These are phyloP conservation scores for Ecliptopera silaceata DNA, from an alignment of 2,888 invertebrate species.

Conservation along the genomic window DNA sequence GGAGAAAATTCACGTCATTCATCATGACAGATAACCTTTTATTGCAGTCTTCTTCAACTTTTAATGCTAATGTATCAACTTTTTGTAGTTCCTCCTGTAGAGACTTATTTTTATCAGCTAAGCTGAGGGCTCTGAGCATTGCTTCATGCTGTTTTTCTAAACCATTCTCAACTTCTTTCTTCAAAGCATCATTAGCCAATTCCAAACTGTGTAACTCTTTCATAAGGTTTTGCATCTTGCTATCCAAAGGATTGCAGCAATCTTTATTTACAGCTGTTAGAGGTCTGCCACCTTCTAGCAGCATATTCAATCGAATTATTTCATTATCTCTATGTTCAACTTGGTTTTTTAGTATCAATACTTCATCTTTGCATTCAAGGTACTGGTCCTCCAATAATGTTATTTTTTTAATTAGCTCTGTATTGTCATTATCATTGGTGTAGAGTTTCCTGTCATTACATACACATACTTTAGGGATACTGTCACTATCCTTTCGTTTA, in stretches of 20 bases:
- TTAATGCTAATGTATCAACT: slow-evolving; percentile 88
- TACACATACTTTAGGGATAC: slow-evolving; percentile 51
- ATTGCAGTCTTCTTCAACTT: slow-evolving; percentile 90
- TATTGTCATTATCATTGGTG: slow-evolving; percentile 68
- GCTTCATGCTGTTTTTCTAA: slow-evolving; percentile 90
- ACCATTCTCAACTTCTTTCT: slow-evolving; percentile 78
- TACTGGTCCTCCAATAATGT: slow-evolving; percentile 71
- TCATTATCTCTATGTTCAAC: slow-evolving; percentile 85
- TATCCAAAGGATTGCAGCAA: slow-evolving; percentile 84
- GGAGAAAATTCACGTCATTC: slow-evolving; percentile 83
- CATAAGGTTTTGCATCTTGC: slow-evolving; percentile 81
- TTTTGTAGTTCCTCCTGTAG: slow-evolving; percentile 88
- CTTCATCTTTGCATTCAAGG: slow-evolving; percentile 65
- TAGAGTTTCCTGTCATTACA: slow-evolving; percentile 52
- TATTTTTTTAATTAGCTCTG: slow-evolving; percentile 71
- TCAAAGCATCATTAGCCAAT: slow-evolving; percentile 77
- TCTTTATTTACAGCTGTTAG: slow-evolving; percentile 85
- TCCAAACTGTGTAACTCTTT: slow-evolving; percentile 84
- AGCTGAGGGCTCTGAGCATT: slow-evolving; percentile 88
- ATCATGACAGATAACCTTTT: slow-evolving; percentile 85
- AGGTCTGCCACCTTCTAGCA: slow-evolving; percentile 89
- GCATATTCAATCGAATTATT: slow-evolving; percentile 85
- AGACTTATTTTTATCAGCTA: slow-evolving; percentile 88
- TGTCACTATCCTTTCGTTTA: slow-evolving; percentile 59
- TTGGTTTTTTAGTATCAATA: slow-evolving; percentile 64